Evolutionary conservation across 2,888 invertebrate species (phyloP), one percentile per base, ranked within the genome.

Genomic region (Scaptomyza tumidula): DNA sequence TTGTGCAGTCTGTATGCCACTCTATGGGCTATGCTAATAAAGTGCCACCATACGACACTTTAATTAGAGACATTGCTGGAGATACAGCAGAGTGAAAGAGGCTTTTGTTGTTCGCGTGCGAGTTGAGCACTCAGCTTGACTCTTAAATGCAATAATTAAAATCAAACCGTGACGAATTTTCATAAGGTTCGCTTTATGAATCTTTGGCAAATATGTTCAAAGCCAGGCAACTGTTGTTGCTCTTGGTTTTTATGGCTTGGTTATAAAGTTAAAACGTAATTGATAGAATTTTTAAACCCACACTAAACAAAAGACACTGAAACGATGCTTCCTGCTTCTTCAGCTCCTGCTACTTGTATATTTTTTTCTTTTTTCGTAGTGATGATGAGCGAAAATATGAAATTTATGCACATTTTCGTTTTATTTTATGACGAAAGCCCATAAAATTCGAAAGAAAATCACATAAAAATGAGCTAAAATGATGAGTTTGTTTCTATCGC

Each of bases 271-370:
- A 75, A 79, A 74, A 68, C 58, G 53, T 89, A 89, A 89, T 89
- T 89, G 89, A 89, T 89, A 86, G 89, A 80, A 86, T 84, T 89
- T 86, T 89, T 78, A 79, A 86, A 71, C 71, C 68, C 71, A 60
- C 77, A 53, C 71, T 69, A 70, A 74, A 52, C 77, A 70, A 64
- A 64, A 60, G 70, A 41, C 44, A 54, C 39, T 24, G n/a, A n/a
- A 53, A 39, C 31, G 37, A 27, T 43, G 44, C 11, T 16, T 27
- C 2, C 60, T 14, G 52, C 14, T 52, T 10, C 19, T 6, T 13
- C 11, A 16, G 9, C 46, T 11, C 29, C 14, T 9, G 6, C 53
- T 54, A 11, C 14, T n/a, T n/a, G n/a, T n/a, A n/a, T n/a, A n/a
- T n/a, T 6, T 1, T 0, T 33, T 33, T 0, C 33, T n/a, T 33